These are phyloP conservation scores for Catocala nupta DNA, from an alignment of 2,888 invertebrate genomes.

Conservation along the genomic window DNA sequence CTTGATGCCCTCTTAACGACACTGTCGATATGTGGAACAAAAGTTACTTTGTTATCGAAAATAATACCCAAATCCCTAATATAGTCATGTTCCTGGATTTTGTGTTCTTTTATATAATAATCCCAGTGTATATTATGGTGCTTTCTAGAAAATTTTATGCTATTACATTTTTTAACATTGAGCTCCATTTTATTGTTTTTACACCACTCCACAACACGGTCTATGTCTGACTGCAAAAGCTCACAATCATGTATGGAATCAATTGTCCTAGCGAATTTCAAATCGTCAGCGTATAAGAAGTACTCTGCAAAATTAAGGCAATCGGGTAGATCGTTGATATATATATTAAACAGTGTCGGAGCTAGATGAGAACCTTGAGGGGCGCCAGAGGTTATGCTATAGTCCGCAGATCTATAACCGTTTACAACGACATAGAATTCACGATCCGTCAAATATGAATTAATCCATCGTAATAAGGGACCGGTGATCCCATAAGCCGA, in stretches of 20 bases:
- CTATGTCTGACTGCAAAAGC: background rate
- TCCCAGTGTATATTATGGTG: constrained; percentile 1
- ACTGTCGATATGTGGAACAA: constrained; percentile 2
- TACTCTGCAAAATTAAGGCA: too few species aligned
- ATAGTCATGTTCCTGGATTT: background rate
- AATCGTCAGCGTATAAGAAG: too few species aligned
- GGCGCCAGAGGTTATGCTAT: constrained; percentile 14
- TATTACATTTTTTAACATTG: too few species aligned
- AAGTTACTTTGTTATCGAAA: too few species aligned
- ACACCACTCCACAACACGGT: too few species aligned
- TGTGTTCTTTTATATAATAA: constrained; percentile 2
- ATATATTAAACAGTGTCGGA: too few species aligned
- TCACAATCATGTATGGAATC: background rate
- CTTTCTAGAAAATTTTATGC: too few species aligned
- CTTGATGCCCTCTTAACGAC: constrained; percentile 6
- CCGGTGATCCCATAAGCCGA: constrained; percentile 20
- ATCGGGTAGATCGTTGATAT: too few species aligned
- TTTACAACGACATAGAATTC: constrained; percentile 28
- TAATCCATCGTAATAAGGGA: constrained; percentile 15
- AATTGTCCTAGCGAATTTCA: background rate
- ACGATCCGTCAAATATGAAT: constrained; percentile 21
- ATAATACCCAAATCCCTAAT: too few species aligned
- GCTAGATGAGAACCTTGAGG: constrained; percentile 20
- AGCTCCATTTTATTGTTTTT: too few species aligned
- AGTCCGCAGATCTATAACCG: constrained; percentile 15